phyloP scores from a whole-genome alignment of 2,888 invertebrate species.

The Hecatera dysodea region DNA sequence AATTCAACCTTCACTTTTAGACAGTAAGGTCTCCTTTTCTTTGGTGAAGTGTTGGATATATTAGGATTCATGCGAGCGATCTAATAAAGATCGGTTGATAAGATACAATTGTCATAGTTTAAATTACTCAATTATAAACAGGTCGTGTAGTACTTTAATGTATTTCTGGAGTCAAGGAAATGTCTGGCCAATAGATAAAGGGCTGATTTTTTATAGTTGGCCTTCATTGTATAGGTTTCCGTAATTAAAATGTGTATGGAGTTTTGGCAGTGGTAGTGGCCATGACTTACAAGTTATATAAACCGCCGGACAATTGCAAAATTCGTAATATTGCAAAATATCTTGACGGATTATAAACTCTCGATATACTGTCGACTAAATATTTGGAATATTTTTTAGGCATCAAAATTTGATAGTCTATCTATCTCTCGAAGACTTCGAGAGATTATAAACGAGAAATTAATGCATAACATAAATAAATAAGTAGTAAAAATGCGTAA shows the following conservation, averaged over 20 bases:
- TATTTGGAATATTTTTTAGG: too few relatives aligned
- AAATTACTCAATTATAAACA: conserved; percentile 79
- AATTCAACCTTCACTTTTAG: conserved; percentile 16
- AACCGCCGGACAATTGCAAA: too few relatives aligned
- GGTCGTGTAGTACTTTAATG: conserved; percentile 82
- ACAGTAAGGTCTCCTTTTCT: conserved; percentile 44
- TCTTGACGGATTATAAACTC: too few relatives aligned
- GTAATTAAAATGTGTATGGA: neutral
- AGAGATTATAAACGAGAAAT: too few relatives aligned
- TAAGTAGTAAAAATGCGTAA: too few relatives aligned
- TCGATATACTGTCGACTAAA: too few relatives aligned
- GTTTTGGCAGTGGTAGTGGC: neutral
- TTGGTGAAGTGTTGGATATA: conserved; percentile 19
- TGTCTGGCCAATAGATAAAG: conserved; percentile 7
- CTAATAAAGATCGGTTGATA: conserved; percentile 75
- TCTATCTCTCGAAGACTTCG: too few relatives aligned
- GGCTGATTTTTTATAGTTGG: neutral
- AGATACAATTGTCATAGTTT: conserved; percentile 67
- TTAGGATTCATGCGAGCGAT: conserved; percentile 72
- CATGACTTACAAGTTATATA: too few relatives aligned
- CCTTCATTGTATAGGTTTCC: conserved; percentile 6
- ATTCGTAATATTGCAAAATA: too few relatives aligned
- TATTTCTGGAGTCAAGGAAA: conserved; percentile 44
- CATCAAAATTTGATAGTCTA: too few relatives aligned
- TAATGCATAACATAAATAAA: too few relatives aligned